Evolutionary conservation across 2,888 invertebrate species (phyloP).

Genomic region (Athalia cordata): DNA sequence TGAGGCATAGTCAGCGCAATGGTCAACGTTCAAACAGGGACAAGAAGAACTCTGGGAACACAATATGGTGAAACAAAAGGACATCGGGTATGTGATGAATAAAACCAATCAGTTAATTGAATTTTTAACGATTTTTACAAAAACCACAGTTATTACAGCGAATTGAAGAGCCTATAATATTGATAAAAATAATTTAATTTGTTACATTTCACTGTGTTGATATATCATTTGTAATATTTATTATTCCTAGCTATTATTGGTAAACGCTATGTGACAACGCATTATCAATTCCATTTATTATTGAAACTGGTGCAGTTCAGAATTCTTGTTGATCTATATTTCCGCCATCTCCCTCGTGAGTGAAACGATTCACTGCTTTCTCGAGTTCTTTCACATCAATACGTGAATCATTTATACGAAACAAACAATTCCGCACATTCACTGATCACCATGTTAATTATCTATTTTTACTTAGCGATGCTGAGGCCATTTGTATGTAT

Average conservation of each 20-base stretch:
- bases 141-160: slow-evolving; percentile 20
- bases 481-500: not conserved
- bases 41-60: too few relatives aligned
- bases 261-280: slow-evolving; percentile 14
- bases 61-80: too few relatives aligned
- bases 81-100: too few relatives aligned
- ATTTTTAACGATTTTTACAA: slow-evolving; percentile 31
- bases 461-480: not conserved
- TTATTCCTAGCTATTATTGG: slow-evolving; percentile 37
- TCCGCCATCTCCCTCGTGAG: not conserved
- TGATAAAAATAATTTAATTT: slow-evolving; percentile 43
- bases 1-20: too few relatives aligned
- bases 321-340: slow-evolving; percentile 12
- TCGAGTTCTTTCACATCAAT: not conserved
- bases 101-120: not conserved
- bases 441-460: slow-evolving; percentile 2
- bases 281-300: slow-evolving; percentile 8
- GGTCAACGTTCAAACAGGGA: too few relatives aligned
- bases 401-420: not conserved
- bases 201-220: slow-evolving; percentile 16
- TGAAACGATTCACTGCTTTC: slow-evolving; percentile 4
- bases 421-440: slow-evolving; percentile 4
- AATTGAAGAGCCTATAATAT: slow-evolving; percentile 30
- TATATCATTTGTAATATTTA: slow-evolving; percentile 38
- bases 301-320: slow-evolving; percentile 4